phyloP scores from a whole-genome alignment of 2,113 vertebrate genomes.

The Gopherus flavomarginatus region DNA sequence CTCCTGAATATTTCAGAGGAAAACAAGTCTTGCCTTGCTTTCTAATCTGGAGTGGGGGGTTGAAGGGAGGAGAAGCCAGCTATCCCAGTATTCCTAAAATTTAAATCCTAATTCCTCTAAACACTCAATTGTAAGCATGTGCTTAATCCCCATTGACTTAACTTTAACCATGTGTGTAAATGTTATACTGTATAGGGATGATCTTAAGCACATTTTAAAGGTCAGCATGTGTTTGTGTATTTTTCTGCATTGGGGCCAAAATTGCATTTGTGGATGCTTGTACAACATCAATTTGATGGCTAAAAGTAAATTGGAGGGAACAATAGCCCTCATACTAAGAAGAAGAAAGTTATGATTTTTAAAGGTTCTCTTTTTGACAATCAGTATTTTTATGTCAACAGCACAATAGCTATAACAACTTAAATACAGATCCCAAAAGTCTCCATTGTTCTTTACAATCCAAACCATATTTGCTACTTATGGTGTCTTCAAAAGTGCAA shows the following conservation, averaged over 20 bases:
- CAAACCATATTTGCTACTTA: slow-evolving; percentile 66
- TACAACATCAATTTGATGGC: not conserved
- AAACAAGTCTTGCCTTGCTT: not conserved
- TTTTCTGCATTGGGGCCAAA: not conserved
- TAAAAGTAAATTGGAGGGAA: slow-evolving; percentile 15
- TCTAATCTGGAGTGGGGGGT: not conserved
- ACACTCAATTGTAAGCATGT: not conserved
- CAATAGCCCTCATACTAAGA: not conserved
- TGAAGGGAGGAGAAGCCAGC: not conserved
- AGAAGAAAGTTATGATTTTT: not conserved
- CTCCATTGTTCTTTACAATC: slow-evolving; percentile 43
- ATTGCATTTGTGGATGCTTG: not conserved
- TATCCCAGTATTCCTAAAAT: slow-evolving; percentile 4
- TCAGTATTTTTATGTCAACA: not conserved
- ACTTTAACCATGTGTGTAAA: not conserved
- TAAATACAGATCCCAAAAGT: slow-evolving; percentile 22
- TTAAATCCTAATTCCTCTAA: slow-evolving; percentile 27
- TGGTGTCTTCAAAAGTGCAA: slow-evolving; percentile 38
- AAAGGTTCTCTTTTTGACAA: not conserved
- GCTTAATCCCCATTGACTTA: not conserved
- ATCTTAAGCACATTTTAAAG: not conserved
- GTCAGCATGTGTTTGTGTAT: not conserved
- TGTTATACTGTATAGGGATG: not conserved
- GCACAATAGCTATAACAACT: slow-evolving; percentile 20
- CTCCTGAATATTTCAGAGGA: not conserved